A percentile compares a stretch with the other conserved stretches of the same genome.
These are phyloP conservation scores for Clepsis dumicolana DNA, from an alignment of 2,888 invertebrate genomes.

Conservation along the genomic window DNA sequence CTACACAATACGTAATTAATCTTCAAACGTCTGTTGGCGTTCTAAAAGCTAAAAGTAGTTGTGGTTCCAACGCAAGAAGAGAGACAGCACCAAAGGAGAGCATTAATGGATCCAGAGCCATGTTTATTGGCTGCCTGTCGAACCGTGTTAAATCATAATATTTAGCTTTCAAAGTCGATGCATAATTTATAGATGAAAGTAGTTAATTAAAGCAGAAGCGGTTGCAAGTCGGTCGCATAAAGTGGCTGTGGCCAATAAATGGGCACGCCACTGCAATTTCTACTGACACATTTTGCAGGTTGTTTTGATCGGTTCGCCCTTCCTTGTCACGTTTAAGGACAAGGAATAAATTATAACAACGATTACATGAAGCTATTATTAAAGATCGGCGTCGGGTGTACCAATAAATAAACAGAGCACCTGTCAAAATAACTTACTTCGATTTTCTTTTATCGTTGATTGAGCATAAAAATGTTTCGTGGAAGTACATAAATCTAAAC, in stretches of 20 bases:
- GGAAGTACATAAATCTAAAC: constrained; percentile 5
- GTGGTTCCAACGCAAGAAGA: constrained; percentile 9
- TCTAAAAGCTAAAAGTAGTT: not conserved
- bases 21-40: not conserved
- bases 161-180: constrained; percentile 41
- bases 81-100: constrained; percentile 25
- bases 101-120: constrained; percentile 25
- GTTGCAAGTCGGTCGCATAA: constrained; percentile 24
- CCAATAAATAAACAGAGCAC: constrained; percentile 1
- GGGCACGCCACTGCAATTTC: constrained; percentile 25
- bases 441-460: constrained; percentile 5
- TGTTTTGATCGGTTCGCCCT: constrained; percentile 3
- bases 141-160: constrained; percentile 31
- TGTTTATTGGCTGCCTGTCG: constrained; percentile 27
- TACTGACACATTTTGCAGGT: constrained; percentile 7
- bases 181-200: constrained; percentile 44
- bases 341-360: not conserved
- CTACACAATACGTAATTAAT: not conserved
- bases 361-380: not conserved
- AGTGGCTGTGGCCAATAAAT: constrained; percentile 37
- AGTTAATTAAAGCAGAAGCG: constrained; percentile 38
- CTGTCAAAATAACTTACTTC: constrained; percentile 3
- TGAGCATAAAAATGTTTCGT: not conserved
- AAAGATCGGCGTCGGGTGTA: not conserved
- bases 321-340: constrained; percentile 1